Conservation (phyloP, 2,797 vertebrate genomes). For the Serranus cabrilla region DNA sequence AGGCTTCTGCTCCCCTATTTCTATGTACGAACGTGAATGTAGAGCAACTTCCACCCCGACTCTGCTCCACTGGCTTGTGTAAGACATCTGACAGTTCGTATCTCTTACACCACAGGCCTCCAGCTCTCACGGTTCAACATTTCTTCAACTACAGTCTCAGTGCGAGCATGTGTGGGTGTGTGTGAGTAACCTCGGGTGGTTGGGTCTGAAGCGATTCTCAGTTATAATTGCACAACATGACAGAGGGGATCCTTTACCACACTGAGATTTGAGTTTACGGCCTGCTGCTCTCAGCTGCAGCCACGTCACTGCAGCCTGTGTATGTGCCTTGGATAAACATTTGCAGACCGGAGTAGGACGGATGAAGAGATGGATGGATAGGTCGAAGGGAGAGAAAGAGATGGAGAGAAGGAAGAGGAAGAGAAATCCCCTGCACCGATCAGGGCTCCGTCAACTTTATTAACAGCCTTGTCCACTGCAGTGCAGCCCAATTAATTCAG, state of each 20-base stretch:
- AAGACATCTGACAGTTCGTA: conserved; percentile 68
- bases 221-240: conserved; percentile 53
- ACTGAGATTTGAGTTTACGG: conserved; percentile 37
- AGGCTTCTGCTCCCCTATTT: conserved; percentile 31
- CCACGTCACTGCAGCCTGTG: conserved; percentile 24
- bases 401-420: conserved; percentile 13
- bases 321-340: conserved; percentile 20
- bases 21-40: conserved; percentile 36
- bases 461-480: conserved; percentile 58
- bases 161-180: background rate
- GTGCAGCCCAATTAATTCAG: conserved; percentile 74
- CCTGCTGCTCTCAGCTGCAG: conserved; percentile 27
- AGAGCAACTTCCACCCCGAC: conserved; percentile 25
- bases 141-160: conserved; percentile 41
- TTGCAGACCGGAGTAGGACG: conserved; percentile 34
- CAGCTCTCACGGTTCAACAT: conserved; percentile 41
- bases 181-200: conserved; percentile 3
- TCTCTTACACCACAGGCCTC: conserved; percentile 49
- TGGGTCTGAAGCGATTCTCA: conserved; percentile 24
- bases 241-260: conserved; percentile 38
- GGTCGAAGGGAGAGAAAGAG: conserved; percentile 31
- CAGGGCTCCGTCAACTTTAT: conserved; percentile 67
- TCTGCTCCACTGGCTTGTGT: conserved; percentile 59
- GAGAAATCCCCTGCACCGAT: conserved; percentile 56
- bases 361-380: conserved; percentile 19